Conservation (phyloP, 92 coral and sea anemone species). For the Umimayanthus kanabou region DNA sequence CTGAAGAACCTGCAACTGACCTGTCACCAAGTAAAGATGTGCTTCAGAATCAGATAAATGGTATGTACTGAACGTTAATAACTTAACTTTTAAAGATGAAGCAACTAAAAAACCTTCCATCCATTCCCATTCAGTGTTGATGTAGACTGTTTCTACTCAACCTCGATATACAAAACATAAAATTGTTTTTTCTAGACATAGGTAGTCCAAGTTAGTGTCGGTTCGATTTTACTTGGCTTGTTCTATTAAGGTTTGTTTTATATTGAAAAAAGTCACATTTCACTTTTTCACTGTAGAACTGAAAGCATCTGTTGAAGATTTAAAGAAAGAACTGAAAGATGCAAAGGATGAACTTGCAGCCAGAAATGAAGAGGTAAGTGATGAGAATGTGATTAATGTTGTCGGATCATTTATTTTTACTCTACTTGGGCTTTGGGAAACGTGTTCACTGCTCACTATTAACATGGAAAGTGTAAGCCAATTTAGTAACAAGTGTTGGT, state of each 20-base stretch:
- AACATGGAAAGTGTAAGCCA: too few relatives aligned
- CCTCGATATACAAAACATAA: too few relatives aligned
- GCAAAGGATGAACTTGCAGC: conserved; percentile 59
- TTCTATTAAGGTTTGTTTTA: neutral
- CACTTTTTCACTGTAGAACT: conserved; percentile 52
- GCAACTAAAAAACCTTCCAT: too few relatives aligned
- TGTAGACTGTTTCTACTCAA: too few relatives aligned
- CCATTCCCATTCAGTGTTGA: too few relatives aligned
- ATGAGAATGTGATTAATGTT: neutral
- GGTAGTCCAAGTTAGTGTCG: too few relatives aligned
- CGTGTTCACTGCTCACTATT: neutral
- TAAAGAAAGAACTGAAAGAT: conserved; percentile 57
- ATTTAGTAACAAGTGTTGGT: too few relatives aligned
- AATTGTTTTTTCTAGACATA: too few relatives aligned
- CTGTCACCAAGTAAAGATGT: neutral
- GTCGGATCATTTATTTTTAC: neutral
- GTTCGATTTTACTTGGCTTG: too few relatives aligned
- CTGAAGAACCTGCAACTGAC: neutral
- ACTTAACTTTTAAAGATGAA: too few relatives aligned
- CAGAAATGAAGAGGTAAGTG: conserved; percentile 76
- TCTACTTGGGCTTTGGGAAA: neutral
- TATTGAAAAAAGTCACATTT: neutral
- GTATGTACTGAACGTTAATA: neutral
- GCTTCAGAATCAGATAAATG: conserved; percentile 27
- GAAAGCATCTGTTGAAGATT: conserved; percentile 62